Percentiles rank a stretch among this genome's conserved stretches.
phyloP scores from a whole-genome alignment of 2,888 invertebrate species.

The Harmothoe impar region DNA sequence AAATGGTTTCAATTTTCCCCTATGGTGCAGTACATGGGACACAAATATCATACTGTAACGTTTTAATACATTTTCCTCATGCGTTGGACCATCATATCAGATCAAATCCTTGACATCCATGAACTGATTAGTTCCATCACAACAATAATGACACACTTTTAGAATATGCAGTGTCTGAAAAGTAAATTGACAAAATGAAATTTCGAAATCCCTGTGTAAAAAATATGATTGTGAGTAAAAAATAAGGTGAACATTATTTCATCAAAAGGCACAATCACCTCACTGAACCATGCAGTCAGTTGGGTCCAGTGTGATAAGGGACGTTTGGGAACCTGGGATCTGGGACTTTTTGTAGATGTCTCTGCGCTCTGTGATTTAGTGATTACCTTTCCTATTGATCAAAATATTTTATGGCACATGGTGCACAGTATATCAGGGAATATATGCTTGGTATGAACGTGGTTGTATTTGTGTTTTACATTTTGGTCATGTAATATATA shows the following conservation, averaged over 20 bases:
- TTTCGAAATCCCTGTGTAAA: not conserved
- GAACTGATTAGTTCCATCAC: not conserved
- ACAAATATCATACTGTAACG: not conserved
- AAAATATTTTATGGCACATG: too few relatives aligned
- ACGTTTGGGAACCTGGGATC: too few relatives aligned
- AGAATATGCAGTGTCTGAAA: not conserved
- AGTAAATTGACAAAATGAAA: not conserved
- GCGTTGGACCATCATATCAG: not conserved
- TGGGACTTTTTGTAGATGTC: too few relatives aligned
- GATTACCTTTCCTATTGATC: too few relatives aligned
- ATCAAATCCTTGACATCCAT: not conserved
- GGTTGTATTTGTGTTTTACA: too few relatives aligned
- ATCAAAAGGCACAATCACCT: not conserved
- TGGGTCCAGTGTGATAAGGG: not conserved
- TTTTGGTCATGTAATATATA: too few relatives aligned
- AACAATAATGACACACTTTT: not conserved
- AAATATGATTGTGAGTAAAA: not conserved
- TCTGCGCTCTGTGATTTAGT: too few relatives aligned
- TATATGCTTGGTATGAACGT: too few relatives aligned
- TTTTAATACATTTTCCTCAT: not conserved
- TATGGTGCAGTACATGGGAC: not conserved
- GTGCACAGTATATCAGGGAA: too few relatives aligned
- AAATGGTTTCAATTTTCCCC: not conserved
- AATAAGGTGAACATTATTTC: slow-evolving; percentile 8
- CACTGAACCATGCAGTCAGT: not conserved